Base-by-base conservation (phyloP, 2,888 invertebrate genomes). In the Physocephala rufipes region DNA sequence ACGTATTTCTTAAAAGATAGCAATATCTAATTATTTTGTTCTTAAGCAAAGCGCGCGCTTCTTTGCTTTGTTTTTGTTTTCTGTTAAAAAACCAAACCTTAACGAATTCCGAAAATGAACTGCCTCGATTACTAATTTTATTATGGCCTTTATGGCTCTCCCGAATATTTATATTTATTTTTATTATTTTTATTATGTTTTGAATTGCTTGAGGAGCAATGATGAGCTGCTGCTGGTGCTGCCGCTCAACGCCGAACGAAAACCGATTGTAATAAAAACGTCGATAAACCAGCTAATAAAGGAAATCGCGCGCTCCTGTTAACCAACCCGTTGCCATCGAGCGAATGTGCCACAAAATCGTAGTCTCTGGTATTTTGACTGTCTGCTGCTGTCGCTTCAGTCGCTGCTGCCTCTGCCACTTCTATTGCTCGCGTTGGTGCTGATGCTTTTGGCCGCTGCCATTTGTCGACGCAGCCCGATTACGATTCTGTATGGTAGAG, bases 291-390 rank as follows among this genome's bases (percentile, higher is more conserved):
- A 77, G 81, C 82, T 82, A 83, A 85, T 84, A 85, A 85, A 85
- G 84, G 81, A 84, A 84, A 84, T 84, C 84, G 85, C 86, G 85
- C 85, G 86, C 86, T 86, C 84, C 86, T 86, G 84, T 81, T 79
- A 84, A 84, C 85, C 83, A 84, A 85, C 83, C 86, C 85, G 86
- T 83, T 85, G 86, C 84, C 84, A 82, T 85, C 83, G 83, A 85
- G 84, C 86, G 86, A 86, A 86, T 86, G 86, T 81, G 82, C 83
- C 83, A 84, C 82, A 81, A 83, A 84, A 84, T 83, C 82, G 84
- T 84, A 82, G 83, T 84, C 81, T 83, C 83, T 84, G 83, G 84
- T 85, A 82, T 85, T 85, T 84, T 85, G 86, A 84, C 84, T 85
- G 81, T 79, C 75, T 71, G 73, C 75, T 78, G 78, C 77, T 76